Percentiles rank a stretch among this genome's conserved stretches.
phyloP scores from a whole-genome alignment of 2,797 vertebrate species.

The Hydrocynus forskahlii region DNA sequence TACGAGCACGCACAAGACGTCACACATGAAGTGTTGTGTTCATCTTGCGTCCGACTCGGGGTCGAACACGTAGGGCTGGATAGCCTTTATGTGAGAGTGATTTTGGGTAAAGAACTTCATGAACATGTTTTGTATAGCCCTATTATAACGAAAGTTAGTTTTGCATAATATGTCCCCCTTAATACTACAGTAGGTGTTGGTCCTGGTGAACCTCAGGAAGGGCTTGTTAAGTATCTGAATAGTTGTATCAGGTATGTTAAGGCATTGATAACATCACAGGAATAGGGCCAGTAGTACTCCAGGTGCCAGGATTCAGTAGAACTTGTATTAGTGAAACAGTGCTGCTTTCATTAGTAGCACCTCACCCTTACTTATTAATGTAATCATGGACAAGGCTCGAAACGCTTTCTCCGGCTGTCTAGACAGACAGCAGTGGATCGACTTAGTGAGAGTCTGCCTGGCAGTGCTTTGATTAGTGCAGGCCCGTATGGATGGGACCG shows the following conservation, averaged over 20 bases:
- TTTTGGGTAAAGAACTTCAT: no score
- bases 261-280: neutral
- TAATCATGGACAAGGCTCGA: neutral
- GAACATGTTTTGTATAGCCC: no score
- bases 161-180: no score
- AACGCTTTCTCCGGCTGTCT: conserved; percentile 17
- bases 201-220: neutral
- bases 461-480: conserved; percentile 2
- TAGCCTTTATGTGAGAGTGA: no score
- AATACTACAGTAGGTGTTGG: neutral
- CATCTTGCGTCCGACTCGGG: no score
- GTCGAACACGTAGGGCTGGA: no score
- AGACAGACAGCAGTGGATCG: neutral
- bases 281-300: neutral
- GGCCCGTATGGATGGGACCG: neutral
- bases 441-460: neutral
- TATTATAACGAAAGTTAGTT: no score
- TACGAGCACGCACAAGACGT: no score
- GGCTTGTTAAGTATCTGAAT: neutral
- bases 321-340: neutral
- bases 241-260: neutral
- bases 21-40: no score
- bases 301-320: neutral
- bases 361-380: neutral
- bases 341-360: neutral